Conservation (phyloP, 2,113 vertebrate species). For the Campylomormyrus numenius region DNA sequence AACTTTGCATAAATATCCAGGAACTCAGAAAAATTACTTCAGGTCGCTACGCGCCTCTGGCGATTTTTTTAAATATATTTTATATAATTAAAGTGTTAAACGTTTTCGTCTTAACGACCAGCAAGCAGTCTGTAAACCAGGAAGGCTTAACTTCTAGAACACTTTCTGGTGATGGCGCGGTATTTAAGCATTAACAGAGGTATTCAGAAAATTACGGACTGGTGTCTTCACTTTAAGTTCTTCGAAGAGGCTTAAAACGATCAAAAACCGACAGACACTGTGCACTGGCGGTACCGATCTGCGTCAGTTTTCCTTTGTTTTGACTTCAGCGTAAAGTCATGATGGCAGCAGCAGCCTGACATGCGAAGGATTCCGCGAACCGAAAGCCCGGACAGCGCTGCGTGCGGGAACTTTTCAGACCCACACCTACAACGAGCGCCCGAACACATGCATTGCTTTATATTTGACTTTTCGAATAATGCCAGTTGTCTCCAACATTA, state of each 20-base stretch:
- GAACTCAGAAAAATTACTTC: constrained; percentile 25
- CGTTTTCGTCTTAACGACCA: background rate
- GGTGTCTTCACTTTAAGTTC: background rate
- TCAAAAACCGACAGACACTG: background rate
- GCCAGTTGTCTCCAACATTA: background rate
- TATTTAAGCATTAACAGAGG: background rate
- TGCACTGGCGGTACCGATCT: background rate
- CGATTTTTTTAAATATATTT: background rate
- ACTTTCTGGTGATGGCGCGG: background rate
- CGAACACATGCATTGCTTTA: background rate
- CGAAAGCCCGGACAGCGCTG: background rate
- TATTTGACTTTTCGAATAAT: background rate
- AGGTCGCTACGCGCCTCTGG: background rate
- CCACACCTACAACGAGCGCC: background rate
- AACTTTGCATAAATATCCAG: constrained; percentile 58
- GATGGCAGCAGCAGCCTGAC: background rate
- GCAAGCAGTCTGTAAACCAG: background rate
- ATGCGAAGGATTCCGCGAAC: background rate
- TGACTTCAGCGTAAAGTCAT: background rate
- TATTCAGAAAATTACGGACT: background rate
- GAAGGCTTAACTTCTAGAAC: background rate
- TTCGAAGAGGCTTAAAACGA: background rate
- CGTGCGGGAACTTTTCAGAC: background rate
- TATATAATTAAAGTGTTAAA: background rate
- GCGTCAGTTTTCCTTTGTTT: background rate